Evolutionary conservation across 2,888 invertebrate genomes (phyloP).

Genomic region (Tromatobia lineatoria): DNA sequence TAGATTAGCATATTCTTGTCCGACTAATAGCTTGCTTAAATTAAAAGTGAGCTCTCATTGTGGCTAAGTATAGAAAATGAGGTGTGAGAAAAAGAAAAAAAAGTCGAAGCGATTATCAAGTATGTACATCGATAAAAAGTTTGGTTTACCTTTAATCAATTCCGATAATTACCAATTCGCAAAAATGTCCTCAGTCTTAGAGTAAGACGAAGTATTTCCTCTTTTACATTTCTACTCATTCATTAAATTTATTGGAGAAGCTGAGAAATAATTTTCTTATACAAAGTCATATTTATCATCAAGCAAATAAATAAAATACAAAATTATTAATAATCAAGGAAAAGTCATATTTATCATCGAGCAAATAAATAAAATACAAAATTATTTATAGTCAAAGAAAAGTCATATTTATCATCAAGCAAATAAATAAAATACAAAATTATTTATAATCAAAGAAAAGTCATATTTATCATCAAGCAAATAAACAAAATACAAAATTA

Average conservation of each 20-base stretch:
- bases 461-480: no score
- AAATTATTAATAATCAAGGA: no score
- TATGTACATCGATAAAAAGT: constrained; percentile 15
- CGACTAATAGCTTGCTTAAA: not conserved
- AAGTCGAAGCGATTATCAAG: constrained; percentile 16
- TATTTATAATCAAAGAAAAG: no score
- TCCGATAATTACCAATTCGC: constrained; percentile 6
- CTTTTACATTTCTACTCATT: not conserved
- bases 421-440: no score
- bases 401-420: no score
- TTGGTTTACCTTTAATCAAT: constrained; percentile 13
- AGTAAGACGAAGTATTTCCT: not conserved
- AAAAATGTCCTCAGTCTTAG: not conserved
- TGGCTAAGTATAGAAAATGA: no score
- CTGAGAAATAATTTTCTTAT: not conserved
- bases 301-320: no score
- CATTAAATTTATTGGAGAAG: not conserved
- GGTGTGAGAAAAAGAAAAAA: not conserved
- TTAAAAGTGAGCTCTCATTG: not conserved
- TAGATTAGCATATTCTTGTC: not conserved
- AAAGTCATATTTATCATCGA: no score
- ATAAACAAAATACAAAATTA: no score
- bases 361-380: no score
- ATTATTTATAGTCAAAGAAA: no score
- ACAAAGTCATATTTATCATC: not conserved